phyloP scores from a whole-genome alignment of 2,113 vertebrate species.

The Heterochromis multidens region DNA sequence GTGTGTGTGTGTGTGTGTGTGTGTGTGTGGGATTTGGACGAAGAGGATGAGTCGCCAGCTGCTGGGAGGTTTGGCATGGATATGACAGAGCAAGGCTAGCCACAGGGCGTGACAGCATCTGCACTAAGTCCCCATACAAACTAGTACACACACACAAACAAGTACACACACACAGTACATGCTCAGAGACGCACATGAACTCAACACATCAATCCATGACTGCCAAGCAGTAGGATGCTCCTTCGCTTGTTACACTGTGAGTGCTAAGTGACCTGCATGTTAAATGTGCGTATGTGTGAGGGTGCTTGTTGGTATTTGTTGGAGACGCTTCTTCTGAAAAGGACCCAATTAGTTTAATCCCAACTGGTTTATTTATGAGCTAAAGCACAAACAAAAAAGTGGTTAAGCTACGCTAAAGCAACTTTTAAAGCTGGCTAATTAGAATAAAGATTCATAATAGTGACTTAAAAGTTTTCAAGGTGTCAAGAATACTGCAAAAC shows the following conservation, averaged over 20 bases:
- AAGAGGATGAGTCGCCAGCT: slow-evolving; percentile 15
- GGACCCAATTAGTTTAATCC: neutral
- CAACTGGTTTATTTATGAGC: neutral
- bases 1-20: neutral
- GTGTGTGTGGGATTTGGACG: neutral
- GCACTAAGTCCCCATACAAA: slow-evolving; percentile 14
- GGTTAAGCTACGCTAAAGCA: neutral
- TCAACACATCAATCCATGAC: neutral
- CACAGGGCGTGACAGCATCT: neutral
- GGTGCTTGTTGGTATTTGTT: neutral
- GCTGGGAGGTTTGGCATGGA: slow-evolving; percentile 35
- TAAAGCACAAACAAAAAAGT: neutral
- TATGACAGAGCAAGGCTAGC: slow-evolving; percentile 26
- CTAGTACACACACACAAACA: neutral
- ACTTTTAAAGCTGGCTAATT: neutral
- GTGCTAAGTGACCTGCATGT: neutral
- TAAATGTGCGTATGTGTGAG: neutral
- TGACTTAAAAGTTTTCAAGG: neutral
- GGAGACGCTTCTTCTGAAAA: neutral
- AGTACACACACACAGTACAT: neutral
- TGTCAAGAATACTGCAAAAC: neutral
- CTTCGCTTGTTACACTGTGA: neutral
- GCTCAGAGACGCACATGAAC: neutral
- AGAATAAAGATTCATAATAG: neutral
- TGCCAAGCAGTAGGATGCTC: neutral